Base-by-base conservation (phyloP, 2,888 invertebrate genomes). In the Synanthedon formicaeformis region DNA sequence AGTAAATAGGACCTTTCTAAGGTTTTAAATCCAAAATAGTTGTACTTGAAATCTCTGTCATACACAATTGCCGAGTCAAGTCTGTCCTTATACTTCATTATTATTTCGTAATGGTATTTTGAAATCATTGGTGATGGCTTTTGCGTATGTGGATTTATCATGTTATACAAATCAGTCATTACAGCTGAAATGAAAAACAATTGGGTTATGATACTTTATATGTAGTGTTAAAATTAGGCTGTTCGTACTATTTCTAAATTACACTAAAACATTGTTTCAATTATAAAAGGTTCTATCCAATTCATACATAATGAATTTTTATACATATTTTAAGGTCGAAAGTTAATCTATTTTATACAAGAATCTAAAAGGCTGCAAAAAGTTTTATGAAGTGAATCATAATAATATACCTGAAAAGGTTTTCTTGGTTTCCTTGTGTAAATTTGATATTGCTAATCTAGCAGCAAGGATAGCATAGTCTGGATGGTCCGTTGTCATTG, bases 11-110 rank as follows among this genome's bases (percentile, higher is more conserved):
- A 98, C 50, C 96, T 90, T 71, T 99, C 99, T 53, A 99, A 83
- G 0, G 99, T 99, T 90, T 98, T 99, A 72, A 99, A 99, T n/a
- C 99, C 99, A 89, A 99, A 99, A 75, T 97, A 99, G 72, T 97
- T 98, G 82, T 98, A 99, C 56, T 91, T 93, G 78, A 96, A 99
- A 81, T 99, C 99, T 63, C 99, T 91, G 72, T 98, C 97, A 78
- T 99, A 98, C 48, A 98, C 96, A 64, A 99, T 97, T 16, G 97
- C 94, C 0, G 98, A 97, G 80, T 99, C 97, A 51, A 99, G 84
- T 57, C 91, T 89, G 66, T 96, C 96, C n/a, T 96, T 93, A 81
- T 99, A 91, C 55, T 93, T 90, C 86, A 93, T 91, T 11, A 99
- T 92, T 51, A 98, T 92, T 40, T 93, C 89, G 67, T 95, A 92